A percentile compares a stretch with the other conserved stretches of the same genome.
Conservation (phyloP, 2,888 invertebrate species). For the Phrixothrix hirtus region DNA sequence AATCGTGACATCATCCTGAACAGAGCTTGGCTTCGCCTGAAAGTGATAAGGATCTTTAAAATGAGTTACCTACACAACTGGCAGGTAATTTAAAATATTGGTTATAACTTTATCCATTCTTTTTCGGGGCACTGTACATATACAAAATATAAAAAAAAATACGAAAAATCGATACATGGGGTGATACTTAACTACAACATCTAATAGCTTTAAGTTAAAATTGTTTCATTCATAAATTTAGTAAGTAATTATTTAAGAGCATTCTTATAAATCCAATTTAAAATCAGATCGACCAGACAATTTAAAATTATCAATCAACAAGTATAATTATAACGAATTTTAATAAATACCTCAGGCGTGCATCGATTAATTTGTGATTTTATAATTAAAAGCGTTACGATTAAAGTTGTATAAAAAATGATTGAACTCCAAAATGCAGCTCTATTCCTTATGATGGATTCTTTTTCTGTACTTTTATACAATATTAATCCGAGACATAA, state of each 20-base stretch:
- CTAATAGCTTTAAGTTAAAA: neutral
- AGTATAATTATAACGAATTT: constrained; percentile 38
- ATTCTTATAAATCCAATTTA: neutral
- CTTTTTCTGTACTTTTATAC: constrained; percentile 54
- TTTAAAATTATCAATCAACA: constrained; percentile 33
- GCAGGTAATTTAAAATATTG: too few relatives aligned
- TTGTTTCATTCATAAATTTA: neutral
- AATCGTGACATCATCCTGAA: too few relatives aligned
- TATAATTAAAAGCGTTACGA: constrained; percentile 36
- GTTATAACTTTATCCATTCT: too few relatives aligned
- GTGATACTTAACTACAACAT: too few relatives aligned
- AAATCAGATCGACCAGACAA: neutral
- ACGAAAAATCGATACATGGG: too few relatives aligned
- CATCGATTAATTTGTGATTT: constrained; percentile 42
- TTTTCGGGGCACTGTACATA: too few relatives aligned
- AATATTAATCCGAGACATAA: constrained; percentile 65
- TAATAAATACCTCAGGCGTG: constrained; percentile 37
- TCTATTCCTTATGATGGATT: constrained; percentile 33
- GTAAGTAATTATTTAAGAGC: neutral
- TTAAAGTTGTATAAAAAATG: constrained; percentile 33
- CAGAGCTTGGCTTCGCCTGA: too few relatives aligned
- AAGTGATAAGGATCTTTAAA: too few relatives aligned
- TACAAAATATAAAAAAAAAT: too few relatives aligned
- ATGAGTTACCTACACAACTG: too few relatives aligned
- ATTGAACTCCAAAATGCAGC: constrained; percentile 38